phyloP scores from a whole-genome alignment of 2,797 vertebrate genomes.

The Squalus acanthias region DNA sequence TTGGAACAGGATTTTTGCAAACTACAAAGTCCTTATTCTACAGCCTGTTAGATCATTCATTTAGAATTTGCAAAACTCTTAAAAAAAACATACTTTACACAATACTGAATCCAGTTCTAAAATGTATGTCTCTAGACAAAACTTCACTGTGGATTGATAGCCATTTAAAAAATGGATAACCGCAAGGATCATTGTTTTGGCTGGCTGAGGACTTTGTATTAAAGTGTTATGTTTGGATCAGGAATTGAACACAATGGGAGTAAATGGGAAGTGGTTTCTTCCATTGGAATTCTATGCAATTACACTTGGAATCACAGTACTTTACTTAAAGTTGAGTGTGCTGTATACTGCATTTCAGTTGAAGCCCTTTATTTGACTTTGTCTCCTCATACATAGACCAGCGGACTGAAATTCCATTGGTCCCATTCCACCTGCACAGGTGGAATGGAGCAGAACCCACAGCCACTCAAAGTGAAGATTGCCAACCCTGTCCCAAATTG shows the following conservation, averaged over 20 bases:
- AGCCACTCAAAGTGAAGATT: not conserved
- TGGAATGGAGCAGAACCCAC: not conserved
- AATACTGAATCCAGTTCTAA: not conserved
- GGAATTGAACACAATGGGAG: not conserved
- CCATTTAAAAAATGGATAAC: not conserved
- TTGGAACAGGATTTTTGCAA: not conserved
- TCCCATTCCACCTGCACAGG: not conserved
- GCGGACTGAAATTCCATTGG: not conserved
- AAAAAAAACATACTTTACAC: not conserved
- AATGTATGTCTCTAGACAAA: not conserved
- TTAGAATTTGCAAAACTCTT: not conserved
- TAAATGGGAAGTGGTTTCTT: conserved; percentile 1
- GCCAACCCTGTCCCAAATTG: not conserved
- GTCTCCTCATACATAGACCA: not conserved
- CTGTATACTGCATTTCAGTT: not conserved
- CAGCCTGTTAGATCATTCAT: not conserved
- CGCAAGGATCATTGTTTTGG: not conserved
- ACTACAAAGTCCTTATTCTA: not conserved
- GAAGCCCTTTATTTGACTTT: not conserved
- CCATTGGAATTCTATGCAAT: not conserved
- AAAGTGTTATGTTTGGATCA: conserved; percentile 29
- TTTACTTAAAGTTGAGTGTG: not conserved
- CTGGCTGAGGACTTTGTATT: not conserved
- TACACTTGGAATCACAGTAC: not conserved
- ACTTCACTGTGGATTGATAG: not conserved